Percentiles rank a stretch among this genome's conserved stretches.
phyloP scores from a whole-genome alignment of 2,113 vertebrate genomes.

The Felis catus region DNA sequence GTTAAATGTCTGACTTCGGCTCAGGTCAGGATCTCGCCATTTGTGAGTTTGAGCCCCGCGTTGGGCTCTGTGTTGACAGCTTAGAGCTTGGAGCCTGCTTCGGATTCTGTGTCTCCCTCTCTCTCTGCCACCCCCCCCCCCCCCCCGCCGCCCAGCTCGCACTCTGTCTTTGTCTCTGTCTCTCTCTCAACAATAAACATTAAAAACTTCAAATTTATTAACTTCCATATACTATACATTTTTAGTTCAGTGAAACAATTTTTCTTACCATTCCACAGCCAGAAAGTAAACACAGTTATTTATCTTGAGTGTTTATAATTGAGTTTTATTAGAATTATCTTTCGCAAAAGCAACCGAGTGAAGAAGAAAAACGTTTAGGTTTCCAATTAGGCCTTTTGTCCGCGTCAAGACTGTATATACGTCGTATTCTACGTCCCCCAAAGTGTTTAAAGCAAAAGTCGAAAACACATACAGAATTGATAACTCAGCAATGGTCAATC shows the following conservation, averaged over 20 bases:
- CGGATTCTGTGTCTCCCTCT: too few relatives aligned
- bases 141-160: too few relatives aligned
- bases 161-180: too few relatives aligned
- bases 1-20: too few relatives aligned
- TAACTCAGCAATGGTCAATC: not conserved
- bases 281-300: not conserved
- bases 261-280: not conserved
- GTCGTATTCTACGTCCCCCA: not conserved
- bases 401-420: not conserved
- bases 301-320: not conserved
- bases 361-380: not conserved
- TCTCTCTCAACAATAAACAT: too few relatives aligned
- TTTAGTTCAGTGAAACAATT: not conserved
- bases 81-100: too few relatives aligned
- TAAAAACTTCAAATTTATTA: not conserved
- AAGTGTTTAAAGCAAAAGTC: not conserved
- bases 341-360: not conserved
- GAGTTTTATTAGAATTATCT: not conserved
- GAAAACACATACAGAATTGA: not conserved
- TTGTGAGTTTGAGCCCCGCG: too few relatives aligned
- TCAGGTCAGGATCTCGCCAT: too few relatives aligned
- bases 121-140: too few relatives aligned
- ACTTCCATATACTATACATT: not conserved
- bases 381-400: not conserved
- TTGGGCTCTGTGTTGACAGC: too few relatives aligned